Evolutionary conservation across 2,797 vertebrate species (phyloP), one percentile per base, ranked within the genome.

Genomic region (Sus cebifrons): DNA sequence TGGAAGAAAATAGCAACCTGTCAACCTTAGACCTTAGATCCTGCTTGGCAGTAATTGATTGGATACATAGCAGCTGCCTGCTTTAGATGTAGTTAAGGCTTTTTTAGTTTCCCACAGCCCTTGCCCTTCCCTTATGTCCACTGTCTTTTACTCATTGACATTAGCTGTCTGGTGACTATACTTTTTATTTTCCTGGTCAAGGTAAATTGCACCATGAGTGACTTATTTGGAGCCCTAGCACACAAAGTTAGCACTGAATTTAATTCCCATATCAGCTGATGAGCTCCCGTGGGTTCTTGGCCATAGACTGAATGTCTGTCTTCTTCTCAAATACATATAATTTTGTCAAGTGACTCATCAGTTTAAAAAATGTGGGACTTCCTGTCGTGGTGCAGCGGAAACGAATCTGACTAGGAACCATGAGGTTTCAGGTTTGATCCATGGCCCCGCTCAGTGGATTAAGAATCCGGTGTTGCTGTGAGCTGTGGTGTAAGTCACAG

Each of bases 281-380:
- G 40, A 64, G 18, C 44, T 21, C 74, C 52, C 4, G n/a, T 70
- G 71, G n/a, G 44, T 82, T 67, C 64, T 83, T 40, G 12, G 17
- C 27, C 21, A 23, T 15, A 40, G 23, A 73, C 20, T 91, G 21
- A 86, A 52, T 44, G 36, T 65, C 91, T 74, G 17, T 49, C 21
- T 54, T 93, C 65, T 65, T 29, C 58, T 6, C 77, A 92, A 32
- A 49, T 44, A n/a, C 40, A 21, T 44, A n/a, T 44, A 52, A 29
- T 86, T 91, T 68, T 87, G 32, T 96, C 32, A 29, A 81, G 25
- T 44, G 71, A 93, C n/a, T 32, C 29, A n/a, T 91, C 29, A 73
- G 8, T 89, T 91, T 83, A 65, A 32, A 44, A 95, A 94, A 60
- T 27, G 6, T 65, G 9, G 44, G 44, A 49, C 6, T 49, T 49